Base-by-base conservation (phyloP, 1,140 invertebrate species). In the Vanessa tameamea region DNA sequence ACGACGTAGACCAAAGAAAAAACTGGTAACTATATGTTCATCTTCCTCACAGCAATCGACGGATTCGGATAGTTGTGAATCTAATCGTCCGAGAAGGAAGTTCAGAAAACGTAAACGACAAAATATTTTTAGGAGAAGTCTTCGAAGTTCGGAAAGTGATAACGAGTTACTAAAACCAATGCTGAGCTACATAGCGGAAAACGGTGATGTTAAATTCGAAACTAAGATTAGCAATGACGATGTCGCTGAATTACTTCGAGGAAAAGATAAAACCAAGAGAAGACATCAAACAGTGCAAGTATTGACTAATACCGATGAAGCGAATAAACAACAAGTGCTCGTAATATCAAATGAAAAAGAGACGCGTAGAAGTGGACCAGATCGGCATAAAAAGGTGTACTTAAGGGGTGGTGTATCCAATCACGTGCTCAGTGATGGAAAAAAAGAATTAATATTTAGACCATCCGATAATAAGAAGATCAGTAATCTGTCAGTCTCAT, bases 401-500 rank as follows among this genome's bases (percentile, higher is more conserved):
- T 20, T 87, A 11, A 64, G 75, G 26, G 57, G 69, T 15, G 78
- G 77, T 26, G 16, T 55, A 8, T 6, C 68, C 7, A 69, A 77
- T n/a, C 80, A 83, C 15, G 57, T 68, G 3, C 31, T 86, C 64
- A 48, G 59, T 9, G 43, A 74, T n/a, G 86, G 84, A 7, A 84
- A 78, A 61, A 88, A 88, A 61, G 72, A 89, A 76, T 65, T 90
- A 5, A 64, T 90, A 59, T 87, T 90, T 73, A 80, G 71, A 63
- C 82, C 88, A 9, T 79, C 85, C 5, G 64, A 47, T 47, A 55
- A 88, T 53, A 87, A 83, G 50, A 82, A 67, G 69, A 87, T 90
- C 6, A 85, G 77, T 63, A 90, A 88, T 73, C 61, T 90, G 16
- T 83, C 88, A 9, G 78, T 90, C 7, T 85, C 87, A 15, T 90